Base-by-base conservation (phyloP, 2,113 vertebrate species). In the Zeus faber region DNA sequence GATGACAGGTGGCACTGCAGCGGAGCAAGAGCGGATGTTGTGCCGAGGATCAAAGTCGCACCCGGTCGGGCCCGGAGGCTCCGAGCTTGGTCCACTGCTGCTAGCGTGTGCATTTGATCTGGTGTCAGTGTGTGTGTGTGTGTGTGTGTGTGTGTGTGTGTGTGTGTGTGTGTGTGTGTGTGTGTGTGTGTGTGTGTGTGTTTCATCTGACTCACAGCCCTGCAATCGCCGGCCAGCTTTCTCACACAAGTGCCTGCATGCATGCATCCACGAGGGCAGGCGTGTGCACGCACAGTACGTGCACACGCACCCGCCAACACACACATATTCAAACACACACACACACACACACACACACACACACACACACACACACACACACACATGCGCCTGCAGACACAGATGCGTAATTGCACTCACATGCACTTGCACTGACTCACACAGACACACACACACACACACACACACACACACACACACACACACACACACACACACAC, bases 1-100 rank as follows among this genome's bases (percentile, higher is more conserved):
- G 6, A 17, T 8, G 26, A 74, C 58, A 44, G 49, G 58, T 53
- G 25, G 63, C n/a, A n/a, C n/a, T n/a, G n/a, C n/a, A n/a, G n/a
- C n/a, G n/a, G n/a, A n/a, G n/a, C n/a, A n/a, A n/a, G n/a, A 65
- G 69, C 20, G 67, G 77, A 86, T 84, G 79, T 65, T 70, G 73
- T 73, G 72, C 65, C 61, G 53, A 54, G 67, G 70, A 83, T 80
- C 70, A 85, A 80, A 86, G 72, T 76, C 54, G 60, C 58, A 70
- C 67, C 62, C 54, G 31, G 69, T 45, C 14, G 18, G 54, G 62
- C 52, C 63, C 64, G 67, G 31, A 71, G 60, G 59, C 62, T 72
- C n/a, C n/a, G n/a, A n/a, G 52, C 18, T 24, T 33, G 18, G 24
- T 31, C 22, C 52, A 50, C 33, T 26, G 37, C 21, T 13, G 24